Percentiles rank a stretch among this genome's conserved stretches.
Conservation (phyloP, 2,888 invertebrate species). For the Troides oblongomaculatus region DNA sequence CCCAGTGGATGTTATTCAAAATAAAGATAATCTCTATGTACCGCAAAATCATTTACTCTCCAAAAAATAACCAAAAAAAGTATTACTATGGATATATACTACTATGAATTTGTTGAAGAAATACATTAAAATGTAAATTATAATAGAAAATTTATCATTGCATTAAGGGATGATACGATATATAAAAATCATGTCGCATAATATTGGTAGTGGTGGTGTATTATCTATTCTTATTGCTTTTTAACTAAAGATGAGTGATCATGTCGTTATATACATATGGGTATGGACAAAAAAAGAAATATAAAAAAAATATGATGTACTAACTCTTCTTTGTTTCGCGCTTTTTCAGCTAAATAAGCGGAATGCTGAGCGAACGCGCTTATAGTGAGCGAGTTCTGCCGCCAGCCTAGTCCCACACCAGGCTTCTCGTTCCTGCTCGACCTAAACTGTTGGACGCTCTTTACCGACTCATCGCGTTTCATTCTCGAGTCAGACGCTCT, state of each 20-base stretch:
- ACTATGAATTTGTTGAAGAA: too few relatives aligned
- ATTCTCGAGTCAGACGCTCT: constrained; percentile 68
- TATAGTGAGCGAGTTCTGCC: constrained; percentile 65
- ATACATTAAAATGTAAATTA: too few relatives aligned
- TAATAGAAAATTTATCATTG: too few relatives aligned
- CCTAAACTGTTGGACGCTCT: constrained; percentile 47
- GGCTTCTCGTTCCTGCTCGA: constrained; percentile 43
- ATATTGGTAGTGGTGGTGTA: too few relatives aligned
- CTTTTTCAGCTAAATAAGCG: constrained; percentile 55
- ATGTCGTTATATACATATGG: background rate
- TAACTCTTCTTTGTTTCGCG: constrained; percentile 50
- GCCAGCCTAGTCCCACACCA: constrained; percentile 50
- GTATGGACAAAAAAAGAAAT: background rate
- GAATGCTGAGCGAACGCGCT: constrained; percentile 57
- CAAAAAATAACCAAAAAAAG: background rate
- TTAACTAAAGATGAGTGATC: too few relatives aligned
- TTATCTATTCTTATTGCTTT: too few relatives aligned
- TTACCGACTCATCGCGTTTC: constrained; percentile 71
- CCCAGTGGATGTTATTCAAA: constrained; percentile 1
- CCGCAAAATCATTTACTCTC: background rate
- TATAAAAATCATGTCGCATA: too few relatives aligned
- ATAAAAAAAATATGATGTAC: constrained; percentile 33
- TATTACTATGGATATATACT: too few relatives aligned
- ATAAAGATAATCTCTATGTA: constrained; percentile 11
- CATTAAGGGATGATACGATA: too few relatives aligned